A percentile compares a stretch with the other conserved stretches of the same genome.
Evolutionary conservation across 2,113 vertebrate species (phyloP).

Genomic region (Riparia riparia): DNA sequence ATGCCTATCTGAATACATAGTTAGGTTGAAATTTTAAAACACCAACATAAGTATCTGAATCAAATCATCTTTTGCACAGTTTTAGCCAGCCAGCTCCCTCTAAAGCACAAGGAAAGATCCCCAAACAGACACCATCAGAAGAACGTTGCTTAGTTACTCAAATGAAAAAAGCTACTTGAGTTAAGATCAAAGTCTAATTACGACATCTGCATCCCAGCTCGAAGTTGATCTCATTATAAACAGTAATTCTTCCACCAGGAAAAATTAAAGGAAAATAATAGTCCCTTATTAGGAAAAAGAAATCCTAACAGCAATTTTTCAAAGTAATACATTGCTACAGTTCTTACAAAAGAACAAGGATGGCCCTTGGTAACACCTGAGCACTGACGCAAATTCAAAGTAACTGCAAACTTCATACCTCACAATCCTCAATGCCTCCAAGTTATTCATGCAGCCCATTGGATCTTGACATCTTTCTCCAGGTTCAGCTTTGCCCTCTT

Average conservation of each 20-base stretch:
- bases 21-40: not conserved
- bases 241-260: not conserved
- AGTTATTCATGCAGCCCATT: not conserved
- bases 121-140: not conserved
- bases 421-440: not conserved
- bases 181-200: not conserved
- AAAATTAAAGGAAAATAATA: not conserved
- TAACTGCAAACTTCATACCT: not conserved
- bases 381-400: not conserved
- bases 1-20: not conserved
- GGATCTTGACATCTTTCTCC: not conserved
- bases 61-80: not conserved
- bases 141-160: not conserved
- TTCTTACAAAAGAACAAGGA: not conserved
- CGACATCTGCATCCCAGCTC: not conserved
- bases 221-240: not conserved
- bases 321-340: not conserved
- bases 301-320: not conserved
- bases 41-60: not conserved
- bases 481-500: not conserved
- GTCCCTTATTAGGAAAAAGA: not conserved
- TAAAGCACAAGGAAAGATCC: not conserved
- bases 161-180: not conserved
- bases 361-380: not conserved
- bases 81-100: not conserved